These are phyloP conservation scores for Litoditis marina DNA, from an alignment of 2,888 invertebrate genomes.

Conservation along the genomic window DNA sequence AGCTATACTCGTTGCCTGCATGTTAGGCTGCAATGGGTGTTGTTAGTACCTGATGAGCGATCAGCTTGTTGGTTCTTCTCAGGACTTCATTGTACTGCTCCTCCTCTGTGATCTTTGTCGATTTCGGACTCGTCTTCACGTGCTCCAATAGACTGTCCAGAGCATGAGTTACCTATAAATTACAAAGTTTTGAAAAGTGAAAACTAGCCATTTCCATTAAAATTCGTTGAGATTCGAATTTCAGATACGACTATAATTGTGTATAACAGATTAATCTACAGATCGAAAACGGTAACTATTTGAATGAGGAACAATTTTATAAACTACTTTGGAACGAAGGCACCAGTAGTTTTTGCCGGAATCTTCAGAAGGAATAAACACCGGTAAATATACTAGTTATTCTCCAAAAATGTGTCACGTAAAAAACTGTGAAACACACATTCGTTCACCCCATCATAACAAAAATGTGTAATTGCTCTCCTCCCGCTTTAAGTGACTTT, in stretches of 20 bases:
- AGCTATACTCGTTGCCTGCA: too few relatives aligned
- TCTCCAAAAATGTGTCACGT: too few relatives aligned
- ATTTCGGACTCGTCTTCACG: constrained; percentile 70
- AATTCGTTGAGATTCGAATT: background rate
- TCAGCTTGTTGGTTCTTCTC: constrained; percentile 81
- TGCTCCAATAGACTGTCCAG: constrained; percentile 85
- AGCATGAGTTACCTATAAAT: constrained; percentile 76
- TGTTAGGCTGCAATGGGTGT: too few relatives aligned
- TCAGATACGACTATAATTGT: background rate
- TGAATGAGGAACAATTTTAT: too few relatives aligned
- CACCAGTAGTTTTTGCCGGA: too few relatives aligned
- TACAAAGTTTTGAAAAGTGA: background rate
- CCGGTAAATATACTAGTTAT: too few relatives aligned
- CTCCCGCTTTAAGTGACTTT: too few relatives aligned
- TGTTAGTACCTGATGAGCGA: constrained; percentile 67
- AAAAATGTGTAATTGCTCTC: too few relatives aligned
- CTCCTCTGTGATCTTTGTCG: constrained; percentile 67
- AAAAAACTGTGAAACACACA: too few relatives aligned
- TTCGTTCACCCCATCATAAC: too few relatives aligned
- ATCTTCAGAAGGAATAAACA: too few relatives aligned
- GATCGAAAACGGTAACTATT: background rate
- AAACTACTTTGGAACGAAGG: too few relatives aligned
- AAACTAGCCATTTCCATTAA: background rate
- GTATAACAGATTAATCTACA: background rate
- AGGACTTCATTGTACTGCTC: constrained; percentile 85